Percentiles rank a stretch among this genome's conserved stretches.
These are phyloP conservation scores for Oasisia sp. DNA, from an alignment of 2,888 invertebrate species.

Conservation along the genomic window DNA sequence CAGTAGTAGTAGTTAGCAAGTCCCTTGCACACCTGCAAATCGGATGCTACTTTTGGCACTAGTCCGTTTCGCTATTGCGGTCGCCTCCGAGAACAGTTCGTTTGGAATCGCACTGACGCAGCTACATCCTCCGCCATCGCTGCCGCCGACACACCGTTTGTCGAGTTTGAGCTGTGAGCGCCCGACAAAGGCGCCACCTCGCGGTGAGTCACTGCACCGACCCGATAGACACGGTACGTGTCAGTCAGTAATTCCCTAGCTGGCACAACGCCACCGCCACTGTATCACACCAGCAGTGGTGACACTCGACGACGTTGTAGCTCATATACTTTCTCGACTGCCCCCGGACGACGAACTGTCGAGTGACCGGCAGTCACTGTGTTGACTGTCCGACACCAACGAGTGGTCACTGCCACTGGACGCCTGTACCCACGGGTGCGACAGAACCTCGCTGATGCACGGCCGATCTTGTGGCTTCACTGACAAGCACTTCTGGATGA, in stretches of 20 bases:
- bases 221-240: background rate
- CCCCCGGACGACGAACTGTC: background rate
- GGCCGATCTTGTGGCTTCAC: conserved; percentile 68
- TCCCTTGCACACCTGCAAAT: background rate
- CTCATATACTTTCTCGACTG: background rate
- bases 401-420: background rate
- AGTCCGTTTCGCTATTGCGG: background rate
- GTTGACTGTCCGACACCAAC: background rate
- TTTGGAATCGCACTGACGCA: background rate
- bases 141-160: background rate
- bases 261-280: conserved; percentile 10
- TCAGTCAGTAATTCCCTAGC: conserved; percentile 17
- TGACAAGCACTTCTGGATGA: conserved; percentile 70
- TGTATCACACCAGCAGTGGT: conserved; percentile 1
- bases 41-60: background rate
- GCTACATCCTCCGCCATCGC: background rate
- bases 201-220: background rate
- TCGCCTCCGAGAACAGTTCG: background rate
- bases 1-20: background rate
- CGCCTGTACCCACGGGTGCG: conserved; percentile 68
- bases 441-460: conserved; percentile 68
- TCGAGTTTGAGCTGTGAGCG: background rate
- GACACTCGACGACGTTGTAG: background rate
- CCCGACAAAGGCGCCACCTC: background rate
- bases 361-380: background rate